Evolutionary conservation across 2,888 invertebrate species (phyloP).

Genomic region (Stratiomys singularior): DNA sequence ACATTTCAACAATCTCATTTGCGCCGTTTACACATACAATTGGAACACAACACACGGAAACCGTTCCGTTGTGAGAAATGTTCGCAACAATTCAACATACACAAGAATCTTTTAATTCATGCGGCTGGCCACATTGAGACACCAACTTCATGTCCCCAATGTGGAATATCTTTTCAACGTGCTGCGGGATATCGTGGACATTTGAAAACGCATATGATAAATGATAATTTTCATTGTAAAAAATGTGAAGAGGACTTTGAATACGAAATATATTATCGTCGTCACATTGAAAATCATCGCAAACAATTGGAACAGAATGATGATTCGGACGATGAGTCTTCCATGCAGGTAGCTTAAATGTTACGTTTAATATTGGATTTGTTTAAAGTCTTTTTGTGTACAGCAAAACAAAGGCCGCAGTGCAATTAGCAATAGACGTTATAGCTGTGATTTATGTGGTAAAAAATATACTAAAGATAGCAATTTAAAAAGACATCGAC

Average conservation of each 20-base stretch:
- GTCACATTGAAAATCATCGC: not conserved
- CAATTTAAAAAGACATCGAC: conserved; percentile 55
- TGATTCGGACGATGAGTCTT: not conserved
- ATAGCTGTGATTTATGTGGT: conserved; percentile 52
- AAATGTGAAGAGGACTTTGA: conserved; percentile 45
- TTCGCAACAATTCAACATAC: conserved; percentile 51
- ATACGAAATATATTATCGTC: conserved; percentile 27
- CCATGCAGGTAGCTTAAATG: not conserved
- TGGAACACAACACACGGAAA: conserved; percentile 50
- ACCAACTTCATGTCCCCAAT: conserved; percentile 51
- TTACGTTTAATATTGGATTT: no score
- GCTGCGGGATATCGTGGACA: conserved; percentile 53
- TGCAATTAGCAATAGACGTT: no score
- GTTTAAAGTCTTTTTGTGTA: not conserved
- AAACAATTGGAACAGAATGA: conserved; percentile 34
- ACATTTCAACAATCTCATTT: no score
- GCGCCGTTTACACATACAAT: conserved; percentile 50
- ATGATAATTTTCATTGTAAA: conserved; percentile 45
- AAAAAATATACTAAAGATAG: conserved; percentile 56
- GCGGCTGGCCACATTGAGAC: conserved; percentile 51
- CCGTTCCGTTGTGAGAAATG: conserved; percentile 53
- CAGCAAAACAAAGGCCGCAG: not conserved
- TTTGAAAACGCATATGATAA: conserved; percentile 49
- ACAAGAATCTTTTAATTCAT: conserved; percentile 51
- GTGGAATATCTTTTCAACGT: conserved; percentile 51